Evolutionary conservation across 2,797 vertebrate genomes (phyloP).

Genomic region (Scolopax bukidnonensis): DNA sequence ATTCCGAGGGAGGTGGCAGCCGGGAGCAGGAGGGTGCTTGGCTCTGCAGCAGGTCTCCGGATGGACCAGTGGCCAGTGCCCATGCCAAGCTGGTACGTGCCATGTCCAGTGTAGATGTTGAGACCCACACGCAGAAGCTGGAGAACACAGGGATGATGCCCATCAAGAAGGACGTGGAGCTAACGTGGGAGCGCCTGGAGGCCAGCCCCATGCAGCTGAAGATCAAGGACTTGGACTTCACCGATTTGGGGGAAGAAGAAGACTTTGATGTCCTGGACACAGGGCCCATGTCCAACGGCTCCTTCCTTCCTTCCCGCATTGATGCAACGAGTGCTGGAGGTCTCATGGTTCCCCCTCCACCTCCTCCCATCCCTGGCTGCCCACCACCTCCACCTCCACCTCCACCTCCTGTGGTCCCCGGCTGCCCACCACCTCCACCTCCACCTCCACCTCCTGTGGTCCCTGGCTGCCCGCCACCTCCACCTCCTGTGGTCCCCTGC

Average conservation of each 20-base stretch:
- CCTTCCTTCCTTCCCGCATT: constrained; percentile 38
- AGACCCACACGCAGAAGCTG: constrained; percentile 78
- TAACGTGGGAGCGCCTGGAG: constrained; percentile 79
- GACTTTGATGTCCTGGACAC: constrained; percentile 88
- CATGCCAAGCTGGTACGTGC: constrained; percentile 67
- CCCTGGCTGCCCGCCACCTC: background rate
- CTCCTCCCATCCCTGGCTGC: background rate
- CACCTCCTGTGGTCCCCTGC: too few relatives aligned
- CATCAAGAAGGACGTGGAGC: constrained; percentile 69
- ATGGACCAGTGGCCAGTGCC: constrained; percentile 72
- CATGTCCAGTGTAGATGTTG: constrained; percentile 83
- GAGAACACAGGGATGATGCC: constrained; percentile 81
- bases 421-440: background rate
- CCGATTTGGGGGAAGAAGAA: constrained; percentile 93
- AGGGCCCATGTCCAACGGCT: constrained; percentile 67
- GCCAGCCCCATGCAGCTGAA: constrained; percentile 78
- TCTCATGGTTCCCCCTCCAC: constrained; percentile 40
- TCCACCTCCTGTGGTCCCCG: background rate
- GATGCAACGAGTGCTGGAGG: background rate
- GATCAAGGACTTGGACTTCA: constrained; percentile 96
- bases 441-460: background rate
- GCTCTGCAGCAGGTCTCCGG: constrained; percentile 66
- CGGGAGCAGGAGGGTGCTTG: constrained; percentile 55
- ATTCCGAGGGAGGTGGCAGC: constrained; percentile 19
- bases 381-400: constrained; percentile 42